phyloP scores from a whole-genome alignment of 2,888 invertebrate genomes.

The Disparrhopalites patrizii region DNA sequence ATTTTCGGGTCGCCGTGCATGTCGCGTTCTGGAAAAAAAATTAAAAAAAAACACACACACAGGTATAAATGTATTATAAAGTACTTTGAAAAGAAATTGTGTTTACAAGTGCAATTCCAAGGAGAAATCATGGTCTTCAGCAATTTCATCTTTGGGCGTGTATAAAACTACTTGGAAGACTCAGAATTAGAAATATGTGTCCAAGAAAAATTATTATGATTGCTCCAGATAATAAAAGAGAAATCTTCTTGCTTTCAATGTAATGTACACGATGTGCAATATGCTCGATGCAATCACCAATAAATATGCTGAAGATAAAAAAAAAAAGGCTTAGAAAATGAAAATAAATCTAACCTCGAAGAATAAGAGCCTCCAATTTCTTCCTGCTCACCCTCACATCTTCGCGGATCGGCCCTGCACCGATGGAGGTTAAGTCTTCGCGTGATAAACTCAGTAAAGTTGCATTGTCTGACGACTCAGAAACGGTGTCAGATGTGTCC shows the following conservation, averaged over 20 bases:
- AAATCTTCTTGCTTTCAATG: no score
- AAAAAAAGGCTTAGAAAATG: not conserved
- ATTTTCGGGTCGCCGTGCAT: slow-evolving; percentile 16
- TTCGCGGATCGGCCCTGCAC: slow-evolving; percentile 46
- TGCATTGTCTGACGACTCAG: slow-evolving; percentile 49
- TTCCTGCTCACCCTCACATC: slow-evolving; percentile 48
- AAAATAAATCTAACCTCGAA: slow-evolving; percentile 39
- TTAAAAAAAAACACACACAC: slow-evolving; percentile 10
- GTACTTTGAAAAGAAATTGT: no score
- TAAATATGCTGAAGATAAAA: not conserved
- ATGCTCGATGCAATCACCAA: not conserved
- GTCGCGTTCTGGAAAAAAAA: slow-evolving; percentile 24
- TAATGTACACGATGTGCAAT: slow-evolving; percentile 5
- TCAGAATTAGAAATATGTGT: not conserved
- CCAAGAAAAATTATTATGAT: not conserved
- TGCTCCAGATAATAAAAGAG: not conserved
- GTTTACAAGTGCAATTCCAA: no score
- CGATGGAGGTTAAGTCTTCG: slow-evolving; percentile 44
- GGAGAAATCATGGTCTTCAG: not conserved
- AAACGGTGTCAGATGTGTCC: slow-evolving; percentile 45
- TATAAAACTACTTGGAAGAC: not conserved
- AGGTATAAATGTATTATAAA: no score
- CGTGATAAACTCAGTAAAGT: slow-evolving; percentile 45
- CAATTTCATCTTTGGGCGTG: not conserved
- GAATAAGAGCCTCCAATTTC: slow-evolving; percentile 46